Evolutionary conservation across 2,113 vertebrate species (phyloP).

Genomic region (Pleuronectes platessa): DNA sequence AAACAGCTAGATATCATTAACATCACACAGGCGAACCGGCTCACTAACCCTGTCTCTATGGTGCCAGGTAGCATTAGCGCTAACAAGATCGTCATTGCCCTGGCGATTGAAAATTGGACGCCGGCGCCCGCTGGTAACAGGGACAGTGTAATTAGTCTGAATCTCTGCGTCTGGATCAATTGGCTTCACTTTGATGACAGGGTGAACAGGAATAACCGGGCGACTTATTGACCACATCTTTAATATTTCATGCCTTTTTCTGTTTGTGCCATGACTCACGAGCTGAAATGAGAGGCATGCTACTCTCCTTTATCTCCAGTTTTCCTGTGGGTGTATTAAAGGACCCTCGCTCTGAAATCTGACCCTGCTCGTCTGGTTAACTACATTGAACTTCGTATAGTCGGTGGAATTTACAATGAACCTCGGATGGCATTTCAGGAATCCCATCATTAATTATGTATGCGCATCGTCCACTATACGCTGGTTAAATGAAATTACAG

Average conservation of each 20-base stretch:
- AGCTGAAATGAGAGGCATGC: constrained; percentile 21
- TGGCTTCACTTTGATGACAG: constrained; percentile 38
- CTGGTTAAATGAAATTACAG: constrained; percentile 50
- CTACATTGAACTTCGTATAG: constrained; percentile 35
- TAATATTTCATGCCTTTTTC: constrained; percentile 41
- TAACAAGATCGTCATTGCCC: constrained; percentile 66
- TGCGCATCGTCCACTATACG: constrained; percentile 11
- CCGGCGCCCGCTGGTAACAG: constrained; percentile 40
- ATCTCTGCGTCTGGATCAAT: constrained; percentile 46
- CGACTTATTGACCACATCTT: constrained; percentile 34
- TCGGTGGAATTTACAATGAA: constrained; percentile 38
- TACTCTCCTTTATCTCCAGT: constrained; percentile 8
- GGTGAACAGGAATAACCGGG: constrained; percentile 1
- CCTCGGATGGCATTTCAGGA: constrained; percentile 20
- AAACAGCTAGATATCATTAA: constrained; percentile 53
- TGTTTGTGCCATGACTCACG: constrained; percentile 29
- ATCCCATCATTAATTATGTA: constrained; percentile 25
- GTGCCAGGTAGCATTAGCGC: constrained; percentile 67
- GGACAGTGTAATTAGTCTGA: constrained; percentile 50
- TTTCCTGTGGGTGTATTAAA: constrained; percentile 42
- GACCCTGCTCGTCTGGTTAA: constrained; percentile 41
- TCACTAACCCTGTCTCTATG: constrained; percentile 50
- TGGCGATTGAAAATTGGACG: constrained; percentile 69
- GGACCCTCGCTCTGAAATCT: constrained; percentile 7
- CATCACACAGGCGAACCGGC: constrained; percentile 39